Evolutionary conservation across 2,888 invertebrate genomes (phyloP), one percentile per base, ranked within the genome.

Genomic region (Drosophila demipolita): DNA sequence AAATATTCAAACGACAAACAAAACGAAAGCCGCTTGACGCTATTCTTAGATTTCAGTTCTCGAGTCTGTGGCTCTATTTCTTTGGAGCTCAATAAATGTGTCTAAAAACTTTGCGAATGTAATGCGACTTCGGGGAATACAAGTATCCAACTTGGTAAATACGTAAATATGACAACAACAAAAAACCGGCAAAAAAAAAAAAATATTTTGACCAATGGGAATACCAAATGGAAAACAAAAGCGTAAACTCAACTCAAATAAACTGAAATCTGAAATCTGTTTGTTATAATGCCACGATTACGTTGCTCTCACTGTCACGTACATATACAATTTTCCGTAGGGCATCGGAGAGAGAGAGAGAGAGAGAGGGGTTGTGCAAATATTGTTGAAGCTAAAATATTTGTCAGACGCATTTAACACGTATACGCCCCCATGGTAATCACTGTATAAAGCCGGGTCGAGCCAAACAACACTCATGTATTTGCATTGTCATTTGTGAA

Each of bases 401-500:
- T 83, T 83, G 87, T 80, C 74, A 66, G 83, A 70, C 83, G 76
- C 83, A 86, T 86, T 83, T 89, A 83, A 83, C 83, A 83, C 83
- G 83, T 83, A 83, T 89, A 87, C 83, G 83, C 83, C 83, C 83
- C 83, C 89, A 83, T 83, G 89, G 82, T 89, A 83, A 83, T 83
- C 87, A 87, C 89, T 89, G 82, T 75, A 83, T 89, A 89, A 83
- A 82, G 60, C 80, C 77, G 54, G 70, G 77, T 53, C 33, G 55
- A 63, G 80, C 59, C 77, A 84, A 87, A 84, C 85, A 83, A 49
- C 73, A 61, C 48, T 66, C 57, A 59, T 70, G 42, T 81, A 89
- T 87, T 89, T 83, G 83, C 89, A 83, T 89, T 83, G 89, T 89
- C 83, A 83, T 84, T 87, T 89, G 87, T 69, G 75, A 78, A 83